Conservation (phyloP, 2,797 vertebrate genomes). For the Gouania willdenowi region DNA sequence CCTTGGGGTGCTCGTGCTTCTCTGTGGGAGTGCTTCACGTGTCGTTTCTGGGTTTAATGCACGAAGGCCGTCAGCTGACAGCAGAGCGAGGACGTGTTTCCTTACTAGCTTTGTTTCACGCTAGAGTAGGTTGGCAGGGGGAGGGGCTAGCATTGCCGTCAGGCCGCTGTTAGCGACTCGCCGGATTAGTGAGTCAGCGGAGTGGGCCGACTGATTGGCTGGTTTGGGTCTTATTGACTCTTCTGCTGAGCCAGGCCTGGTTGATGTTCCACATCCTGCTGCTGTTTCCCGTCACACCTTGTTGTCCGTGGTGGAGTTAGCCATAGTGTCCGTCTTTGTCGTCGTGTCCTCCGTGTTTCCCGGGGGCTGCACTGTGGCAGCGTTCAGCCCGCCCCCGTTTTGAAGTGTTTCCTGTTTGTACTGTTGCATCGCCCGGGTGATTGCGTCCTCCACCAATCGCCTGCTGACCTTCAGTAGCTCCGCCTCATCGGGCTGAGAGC, state of each 20-base stretch:
- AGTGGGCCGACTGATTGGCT: conserved; percentile 32
- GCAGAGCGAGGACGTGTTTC: neutral
- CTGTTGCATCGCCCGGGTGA: conserved; percentile 92
- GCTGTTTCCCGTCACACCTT: conserved; percentile 59
- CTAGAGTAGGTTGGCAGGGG: conserved; percentile 23
- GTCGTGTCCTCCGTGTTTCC: conserved; percentile 58
- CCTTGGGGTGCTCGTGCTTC: neutral
- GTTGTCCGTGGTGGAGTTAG: conserved; percentile 44
- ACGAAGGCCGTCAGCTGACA: conserved; percentile 9
- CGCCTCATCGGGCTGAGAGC: conserved; percentile 87
- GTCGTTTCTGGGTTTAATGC: conserved; percentile 1
- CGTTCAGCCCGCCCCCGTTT: conserved; percentile 77
- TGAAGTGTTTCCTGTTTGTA: conserved; percentile 93
- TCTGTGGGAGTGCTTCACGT: conserved; percentile 23
- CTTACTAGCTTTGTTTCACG: conserved; percentile 22
- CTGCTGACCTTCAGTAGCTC: conserved; percentile 93
- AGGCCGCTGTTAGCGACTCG: conserved; percentile 29
- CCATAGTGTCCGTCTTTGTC: conserved; percentile 55
- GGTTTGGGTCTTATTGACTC: conserved; percentile 32
- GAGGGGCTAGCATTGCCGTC: too few species aligned
- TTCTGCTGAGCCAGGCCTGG: conserved; percentile 21
- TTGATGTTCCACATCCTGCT: conserved; percentile 24
- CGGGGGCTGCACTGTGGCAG: conserved; percentile 65
- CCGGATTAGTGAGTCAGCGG: conserved; percentile 23
- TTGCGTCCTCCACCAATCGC: conserved; percentile 91